phyloP scores from a whole-genome alignment of 2,113 vertebrate species.

The Dicentrarchus labrax region DNA sequence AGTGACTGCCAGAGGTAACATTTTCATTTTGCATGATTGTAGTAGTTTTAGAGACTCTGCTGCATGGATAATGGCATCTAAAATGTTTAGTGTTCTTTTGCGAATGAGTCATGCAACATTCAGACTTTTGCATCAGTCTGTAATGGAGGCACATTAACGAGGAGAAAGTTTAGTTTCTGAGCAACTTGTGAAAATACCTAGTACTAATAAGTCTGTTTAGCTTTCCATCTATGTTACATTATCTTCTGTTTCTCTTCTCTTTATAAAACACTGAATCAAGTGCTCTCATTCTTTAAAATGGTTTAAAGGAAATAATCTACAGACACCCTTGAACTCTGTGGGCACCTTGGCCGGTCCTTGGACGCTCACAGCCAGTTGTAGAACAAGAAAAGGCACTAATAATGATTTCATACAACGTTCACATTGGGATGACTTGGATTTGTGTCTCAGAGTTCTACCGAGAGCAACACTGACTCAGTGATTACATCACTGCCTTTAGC shows the following conservation, averaged over 20 bases:
- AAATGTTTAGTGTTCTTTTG: constrained; percentile 29
- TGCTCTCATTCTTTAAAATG: background rate
- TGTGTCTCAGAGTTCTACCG: constrained; percentile 47
- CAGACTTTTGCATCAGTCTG: constrained; percentile 21
- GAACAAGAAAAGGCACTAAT: constrained; percentile 32
- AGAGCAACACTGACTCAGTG: constrained; percentile 76
- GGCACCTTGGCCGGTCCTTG: constrained; percentile 40
- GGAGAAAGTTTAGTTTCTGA: background rate
- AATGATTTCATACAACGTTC: constrained; percentile 30
- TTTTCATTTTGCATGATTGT: constrained; percentile 50
- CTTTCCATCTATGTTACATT: background rate
- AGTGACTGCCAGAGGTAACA: constrained; percentile 40
- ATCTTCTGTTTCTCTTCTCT: background rate
- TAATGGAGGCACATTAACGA: constrained; percentile 1
- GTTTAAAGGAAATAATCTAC: background rate
- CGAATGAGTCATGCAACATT: constrained; percentile 44
- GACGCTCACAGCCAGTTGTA: constrained; percentile 17
- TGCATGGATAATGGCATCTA: constrained; percentile 35
- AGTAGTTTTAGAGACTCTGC: constrained; percentile 33
- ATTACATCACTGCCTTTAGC: constrained; percentile 81
- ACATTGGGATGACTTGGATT: constrained; percentile 38
- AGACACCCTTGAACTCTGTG: constrained; percentile 29
- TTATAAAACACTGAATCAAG: background rate
- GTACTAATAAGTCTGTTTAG: background rate
- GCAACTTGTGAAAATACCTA: background rate